Evolutionary conservation across 1,140 invertebrate genomes (phyloP), one percentile per base, ranked within the genome.

Genomic region (Dendroctonus ponderosae): DNA sequence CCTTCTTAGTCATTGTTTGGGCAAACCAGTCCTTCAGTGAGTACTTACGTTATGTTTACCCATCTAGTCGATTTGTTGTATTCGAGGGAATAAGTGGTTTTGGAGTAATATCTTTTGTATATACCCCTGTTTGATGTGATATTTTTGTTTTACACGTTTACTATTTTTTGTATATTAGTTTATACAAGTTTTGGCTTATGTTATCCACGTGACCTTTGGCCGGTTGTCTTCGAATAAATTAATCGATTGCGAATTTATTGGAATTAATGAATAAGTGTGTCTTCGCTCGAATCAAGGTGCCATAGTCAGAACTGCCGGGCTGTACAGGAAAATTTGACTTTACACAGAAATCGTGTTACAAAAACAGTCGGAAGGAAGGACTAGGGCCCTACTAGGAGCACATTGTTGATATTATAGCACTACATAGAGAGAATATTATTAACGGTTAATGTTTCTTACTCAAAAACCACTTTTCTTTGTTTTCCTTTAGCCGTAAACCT

Each of bases 31-130:
- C 11, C 11, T 9, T n/a, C 9, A n/a, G 42, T 64, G 37, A 40
- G 41, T 64, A 64, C 44, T 56, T 64, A 64, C 26, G 26, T 56
- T 58, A 63, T 38, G 54, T 65, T 58, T 48, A 58, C 40, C 53
- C 63, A 53, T 65, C 63, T 65, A 65, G 63, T 65, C 63, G 53
- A 58, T 50, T 65, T 65, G n/a, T 65, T 65, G 53, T 64, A 39
- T 64, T 64, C 43, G 14, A n/a, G n/a, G n/a, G 43, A 50, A 43
- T 26, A 58, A 58, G 63, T 65, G 63, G 63, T 58, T 65, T 65
- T 65, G 15, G 54, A 44, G 7, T 6, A 12, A 44, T 5, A n/a
- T 14, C 5, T 15, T 8, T 51, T 26, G 26, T 26, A 26, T 26
- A 26, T 26, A 26, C 26, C 26, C 26, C 26, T 26, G 26, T 26